Conservation (phyloP, 1,140 invertebrate genomes). For the Elymnias hypermnestra region DNA sequence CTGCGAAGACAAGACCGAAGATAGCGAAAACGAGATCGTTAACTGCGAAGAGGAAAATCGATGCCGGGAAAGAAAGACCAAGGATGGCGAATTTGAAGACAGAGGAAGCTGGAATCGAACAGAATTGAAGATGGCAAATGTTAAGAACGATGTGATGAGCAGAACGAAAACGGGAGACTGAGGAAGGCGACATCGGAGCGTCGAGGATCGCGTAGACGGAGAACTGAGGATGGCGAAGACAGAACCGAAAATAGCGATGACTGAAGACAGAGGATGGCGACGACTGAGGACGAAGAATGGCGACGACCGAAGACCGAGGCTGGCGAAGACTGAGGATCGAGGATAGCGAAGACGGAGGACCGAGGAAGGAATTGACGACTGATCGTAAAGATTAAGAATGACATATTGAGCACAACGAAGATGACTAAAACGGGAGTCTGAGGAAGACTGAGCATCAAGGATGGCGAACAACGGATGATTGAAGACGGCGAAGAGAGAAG, state of each 20-base stretch:
- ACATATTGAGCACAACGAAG: no score
- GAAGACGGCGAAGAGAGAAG: slow-evolving; percentile 13
- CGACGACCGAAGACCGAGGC: slow-evolving; percentile 9
- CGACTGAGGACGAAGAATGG: slow-evolving; percentile 2
- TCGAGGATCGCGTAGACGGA: neutral
- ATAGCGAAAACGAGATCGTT: slow-evolving; percentile 9
- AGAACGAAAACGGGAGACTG: neutral
- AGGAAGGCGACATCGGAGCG: slow-evolving; percentile 14
- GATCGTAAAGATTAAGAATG: no score
- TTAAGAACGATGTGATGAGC: slow-evolving; percentile 1
- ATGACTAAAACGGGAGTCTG: no score
- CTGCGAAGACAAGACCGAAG: neutral
- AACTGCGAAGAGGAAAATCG: slow-evolving; percentile 14
- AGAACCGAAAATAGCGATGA: slow-evolving; percentile 10
- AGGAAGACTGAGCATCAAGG: neutral
- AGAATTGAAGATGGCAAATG: slow-evolving; percentile 11
- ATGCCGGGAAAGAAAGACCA: slow-evolving; percentile 13
- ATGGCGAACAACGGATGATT: no score
- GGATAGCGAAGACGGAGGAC: neutral
- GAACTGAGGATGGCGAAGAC: slow-evolving; percentile 2
- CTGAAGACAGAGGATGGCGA: slow-evolving; percentile 10
- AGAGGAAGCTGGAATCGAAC: slow-evolving; percentile 6
- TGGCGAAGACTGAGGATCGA: neutral
- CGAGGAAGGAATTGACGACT: no score
- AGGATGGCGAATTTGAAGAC: slow-evolving; percentile 1